A percentile compares a stretch with the other conserved stretches of the same genome.
Conservation (phyloP, 1,140 invertebrate genomes). For the Lasioglossum baleicum region DNA sequence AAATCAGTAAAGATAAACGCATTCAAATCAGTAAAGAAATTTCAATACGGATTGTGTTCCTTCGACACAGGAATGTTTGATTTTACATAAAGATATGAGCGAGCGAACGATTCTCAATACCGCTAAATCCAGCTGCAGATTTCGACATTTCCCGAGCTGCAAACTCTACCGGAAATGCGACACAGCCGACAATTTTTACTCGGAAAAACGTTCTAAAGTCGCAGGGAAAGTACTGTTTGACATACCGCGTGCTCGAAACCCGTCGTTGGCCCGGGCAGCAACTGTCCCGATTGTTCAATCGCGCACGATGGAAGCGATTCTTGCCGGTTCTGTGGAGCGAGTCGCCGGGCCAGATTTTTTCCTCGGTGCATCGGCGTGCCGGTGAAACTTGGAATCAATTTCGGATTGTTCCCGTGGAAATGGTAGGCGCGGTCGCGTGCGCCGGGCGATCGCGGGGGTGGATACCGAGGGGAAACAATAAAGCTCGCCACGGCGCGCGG, state of each 20-base stretch:
- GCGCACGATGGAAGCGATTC: neutral
- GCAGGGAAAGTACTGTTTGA: neutral
- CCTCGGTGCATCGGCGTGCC: neutral
- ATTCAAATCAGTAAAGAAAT: no score
- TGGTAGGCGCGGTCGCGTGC: neutral
- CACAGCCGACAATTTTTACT: neutral
- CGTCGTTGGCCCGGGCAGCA: neutral
- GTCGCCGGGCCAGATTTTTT: neutral
- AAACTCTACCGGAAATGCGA: neutral
- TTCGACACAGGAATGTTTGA: no score
- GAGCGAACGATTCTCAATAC: no score
- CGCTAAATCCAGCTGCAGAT: no score
- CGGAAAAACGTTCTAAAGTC: neutral
- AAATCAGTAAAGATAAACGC: no score
- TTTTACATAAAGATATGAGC: no score
- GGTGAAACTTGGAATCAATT: constrained; percentile 25
- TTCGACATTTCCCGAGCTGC: neutral
- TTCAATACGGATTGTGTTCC: no score
- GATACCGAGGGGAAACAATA: constrained; percentile 15
- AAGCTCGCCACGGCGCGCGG: neutral
- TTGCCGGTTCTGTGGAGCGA: neutral
- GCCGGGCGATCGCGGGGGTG: neutral
- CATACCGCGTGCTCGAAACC: neutral
- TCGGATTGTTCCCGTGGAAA: neutral
- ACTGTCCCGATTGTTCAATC: constrained; percentile 1